Percentiles rank a stretch among this genome's conserved stretches.
Evolutionary conservation across 2,113 vertebrate genomes (phyloP).

Genomic region (Lathamus discolor): DNA sequence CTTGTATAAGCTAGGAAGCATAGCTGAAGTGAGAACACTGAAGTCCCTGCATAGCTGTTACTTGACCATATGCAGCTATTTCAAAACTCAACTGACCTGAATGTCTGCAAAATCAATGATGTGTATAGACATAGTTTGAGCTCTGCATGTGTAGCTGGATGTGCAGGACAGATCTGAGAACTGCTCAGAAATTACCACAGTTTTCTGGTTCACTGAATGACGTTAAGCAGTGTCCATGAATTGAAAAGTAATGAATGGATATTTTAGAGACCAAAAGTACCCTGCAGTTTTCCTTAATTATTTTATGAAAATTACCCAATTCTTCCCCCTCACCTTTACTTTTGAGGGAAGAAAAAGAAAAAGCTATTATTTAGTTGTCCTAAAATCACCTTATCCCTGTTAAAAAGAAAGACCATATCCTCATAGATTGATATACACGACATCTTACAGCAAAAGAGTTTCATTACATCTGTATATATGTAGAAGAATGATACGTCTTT

Average conservation of each 20-base stretch:
- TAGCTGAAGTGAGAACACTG: background rate
- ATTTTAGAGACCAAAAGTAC: background rate
- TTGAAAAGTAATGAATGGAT: background rate
- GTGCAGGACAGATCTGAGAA: background rate
- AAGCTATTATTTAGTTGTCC: background rate
- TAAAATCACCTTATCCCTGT: background rate
- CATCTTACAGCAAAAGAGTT: background rate
- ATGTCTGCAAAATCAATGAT: background rate
- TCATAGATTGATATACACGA: background rate
- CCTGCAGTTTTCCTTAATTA: background rate
- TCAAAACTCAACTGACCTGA: background rate
- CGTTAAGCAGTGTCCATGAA: background rate
- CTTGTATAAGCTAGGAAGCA: background rate
- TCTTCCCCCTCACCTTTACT: background rate
- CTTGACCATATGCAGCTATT: background rate
- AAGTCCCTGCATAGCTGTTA: background rate
- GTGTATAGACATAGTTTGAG: background rate
- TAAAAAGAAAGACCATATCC: background rate
- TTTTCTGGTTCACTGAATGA: background rate
- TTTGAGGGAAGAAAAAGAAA: background rate
- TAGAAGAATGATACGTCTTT: background rate
- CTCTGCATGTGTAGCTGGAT: background rate
- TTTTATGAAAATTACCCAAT: background rate
- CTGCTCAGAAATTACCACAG: background rate
- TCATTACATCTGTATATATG: background rate